These are phyloP conservation scores for Phalacrocorax carbo DNA, from an alignment of 2,113 vertebrate species.

Conservation along the genomic window DNA sequence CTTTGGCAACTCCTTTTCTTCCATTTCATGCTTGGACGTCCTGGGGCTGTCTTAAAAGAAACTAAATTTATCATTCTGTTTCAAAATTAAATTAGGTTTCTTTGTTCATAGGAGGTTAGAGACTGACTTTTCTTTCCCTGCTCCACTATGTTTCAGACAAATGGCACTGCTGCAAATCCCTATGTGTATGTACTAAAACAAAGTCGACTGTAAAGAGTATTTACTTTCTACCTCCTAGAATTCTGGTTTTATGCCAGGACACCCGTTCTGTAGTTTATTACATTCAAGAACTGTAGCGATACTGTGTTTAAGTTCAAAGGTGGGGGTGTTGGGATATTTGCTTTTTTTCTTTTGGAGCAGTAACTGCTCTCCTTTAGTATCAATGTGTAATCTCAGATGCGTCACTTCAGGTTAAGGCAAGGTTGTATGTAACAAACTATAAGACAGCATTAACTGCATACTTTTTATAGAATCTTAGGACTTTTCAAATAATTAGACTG, in stretches of 20 bases:
- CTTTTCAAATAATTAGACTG: not conserved
- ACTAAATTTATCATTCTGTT: not conserved
- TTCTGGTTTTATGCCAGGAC: not conserved
- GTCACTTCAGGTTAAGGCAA: not conserved
- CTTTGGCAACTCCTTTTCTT: constrained; percentile 33
- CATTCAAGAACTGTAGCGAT: not conserved
- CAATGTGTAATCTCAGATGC: not conserved
- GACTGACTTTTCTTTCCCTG: not conserved
- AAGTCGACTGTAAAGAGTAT: not conserved
- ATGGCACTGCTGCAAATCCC: not conserved
- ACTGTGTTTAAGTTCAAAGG: not conserved
- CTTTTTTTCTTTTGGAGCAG: constrained; percentile 12
- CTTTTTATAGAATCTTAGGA: not conserved
- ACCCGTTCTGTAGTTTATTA: not conserved
- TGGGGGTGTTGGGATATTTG: not conserved
- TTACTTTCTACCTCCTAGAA: not conserved
- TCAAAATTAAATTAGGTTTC: constrained; percentile 30
- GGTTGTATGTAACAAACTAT: not conserved
- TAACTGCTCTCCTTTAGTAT: not conserved
- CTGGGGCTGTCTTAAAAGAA: not conserved
- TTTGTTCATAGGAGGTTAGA: not conserved
- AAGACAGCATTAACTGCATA: not conserved
- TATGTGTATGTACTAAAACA: not conserved
- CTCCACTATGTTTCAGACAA: not conserved
- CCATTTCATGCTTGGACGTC: not conserved